These are phyloP conservation scores for Natator depressus DNA, from an alignment of 2,113 vertebrate genomes.

Conservation along the genomic window DNA sequence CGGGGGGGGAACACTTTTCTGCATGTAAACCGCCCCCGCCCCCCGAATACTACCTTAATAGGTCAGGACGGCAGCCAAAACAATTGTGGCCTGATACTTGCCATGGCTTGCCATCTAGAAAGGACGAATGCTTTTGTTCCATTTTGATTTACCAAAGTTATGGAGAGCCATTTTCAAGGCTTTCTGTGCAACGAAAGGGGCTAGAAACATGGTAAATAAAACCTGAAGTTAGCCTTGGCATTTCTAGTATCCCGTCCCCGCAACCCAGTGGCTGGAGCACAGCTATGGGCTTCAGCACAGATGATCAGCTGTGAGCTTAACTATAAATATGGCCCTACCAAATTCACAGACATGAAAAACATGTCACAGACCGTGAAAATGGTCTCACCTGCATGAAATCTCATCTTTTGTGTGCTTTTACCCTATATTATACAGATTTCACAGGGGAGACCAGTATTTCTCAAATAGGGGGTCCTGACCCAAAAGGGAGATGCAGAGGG, in stretches of 20 bases:
- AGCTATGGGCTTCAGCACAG: not conserved
- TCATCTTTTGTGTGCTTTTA: no score
- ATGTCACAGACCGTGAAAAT: accelerated
- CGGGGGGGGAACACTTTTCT: not conserved
- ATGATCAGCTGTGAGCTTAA: no score
- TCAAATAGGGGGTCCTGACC: no score
- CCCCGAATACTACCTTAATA: not conserved
- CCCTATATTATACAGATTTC: no score
- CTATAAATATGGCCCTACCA: no score
- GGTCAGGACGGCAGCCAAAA: not conserved
- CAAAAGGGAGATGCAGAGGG: no score
- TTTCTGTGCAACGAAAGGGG: not conserved
- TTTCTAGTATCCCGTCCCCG: not conserved
- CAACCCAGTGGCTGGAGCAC: not conserved
- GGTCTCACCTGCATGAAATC: no score
- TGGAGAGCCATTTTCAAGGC: not conserved
- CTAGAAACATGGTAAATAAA: no score
- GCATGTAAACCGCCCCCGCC: not conserved
- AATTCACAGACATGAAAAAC: no score
- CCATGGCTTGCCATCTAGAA: not conserved
- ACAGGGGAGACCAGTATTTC: no score
- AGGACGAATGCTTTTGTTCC: not conserved
- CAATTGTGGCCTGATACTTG: not conserved
- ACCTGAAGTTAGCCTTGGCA: not conserved
- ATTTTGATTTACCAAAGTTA: not conserved